Conservation (phyloP, 2,888 invertebrate species). For the Cephus nigrinus region DNA sequence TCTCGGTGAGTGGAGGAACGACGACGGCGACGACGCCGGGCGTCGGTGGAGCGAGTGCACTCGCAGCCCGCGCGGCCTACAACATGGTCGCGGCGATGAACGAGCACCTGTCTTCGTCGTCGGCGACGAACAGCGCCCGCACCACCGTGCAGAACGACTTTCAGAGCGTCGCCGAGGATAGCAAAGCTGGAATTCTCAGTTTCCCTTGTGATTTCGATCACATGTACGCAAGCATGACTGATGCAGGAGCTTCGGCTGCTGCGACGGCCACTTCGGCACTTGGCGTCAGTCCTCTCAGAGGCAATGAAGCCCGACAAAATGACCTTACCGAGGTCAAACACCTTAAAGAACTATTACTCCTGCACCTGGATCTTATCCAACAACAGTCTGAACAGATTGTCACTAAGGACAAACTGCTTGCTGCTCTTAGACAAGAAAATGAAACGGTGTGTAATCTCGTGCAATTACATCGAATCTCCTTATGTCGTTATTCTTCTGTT, state of each 20-base stretch:
- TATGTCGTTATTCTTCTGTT: neutral
- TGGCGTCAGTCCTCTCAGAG: constrained; percentile 58
- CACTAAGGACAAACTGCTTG: constrained; percentile 82
- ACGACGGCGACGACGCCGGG: constrained; percentile 77
- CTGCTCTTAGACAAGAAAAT: constrained; percentile 80
- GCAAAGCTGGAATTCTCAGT: constrained; percentile 69
- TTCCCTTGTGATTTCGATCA: constrained; percentile 77
- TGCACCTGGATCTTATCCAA: constrained; percentile 89
- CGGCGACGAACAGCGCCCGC: constrained; percentile 39
- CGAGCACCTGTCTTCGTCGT: constrained; percentile 60
- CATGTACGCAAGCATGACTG: constrained; percentile 76
- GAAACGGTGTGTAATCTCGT: constrained; percentile 73
- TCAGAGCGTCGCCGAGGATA: constrained; percentile 32
- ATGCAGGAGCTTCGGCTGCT: constrained; percentile 52
- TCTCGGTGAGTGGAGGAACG: constrained; percentile 58
- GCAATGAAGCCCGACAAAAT: constrained; percentile 58
- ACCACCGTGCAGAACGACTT: constrained; percentile 27
- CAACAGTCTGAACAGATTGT: constrained; percentile 88
- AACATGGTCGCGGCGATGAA: constrained; percentile 67
- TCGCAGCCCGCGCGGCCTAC: constrained; percentile 43
- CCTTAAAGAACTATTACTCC: constrained; percentile 81
- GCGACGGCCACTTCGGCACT: constrained; percentile 55
- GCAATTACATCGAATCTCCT: neutral
- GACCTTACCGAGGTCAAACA: constrained; percentile 73
- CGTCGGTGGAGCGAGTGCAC: constrained; percentile 69